Percentiles rank a stretch among this genome's conserved stretches.
phyloP scores from a whole-genome alignment of 2,797 vertebrate species.

The Propithecus perrieri region DNA sequence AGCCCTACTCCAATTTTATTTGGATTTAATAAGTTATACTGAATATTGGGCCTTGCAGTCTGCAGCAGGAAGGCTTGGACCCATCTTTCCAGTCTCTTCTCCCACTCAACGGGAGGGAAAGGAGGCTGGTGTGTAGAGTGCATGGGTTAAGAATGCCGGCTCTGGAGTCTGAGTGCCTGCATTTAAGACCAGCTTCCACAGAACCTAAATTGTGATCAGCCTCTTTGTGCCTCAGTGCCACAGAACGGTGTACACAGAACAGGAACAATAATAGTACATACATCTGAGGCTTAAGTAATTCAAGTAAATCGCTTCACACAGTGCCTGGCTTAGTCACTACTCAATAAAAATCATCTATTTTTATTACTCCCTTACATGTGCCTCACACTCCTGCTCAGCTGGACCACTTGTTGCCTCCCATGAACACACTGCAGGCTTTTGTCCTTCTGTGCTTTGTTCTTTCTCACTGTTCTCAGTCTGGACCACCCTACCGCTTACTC shows the following conservation, averaged over 20 bases:
- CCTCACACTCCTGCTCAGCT: background rate
- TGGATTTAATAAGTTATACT: background rate
- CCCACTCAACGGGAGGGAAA: background rate
- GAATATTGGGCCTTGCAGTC: background rate
- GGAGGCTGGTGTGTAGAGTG: accelerated
- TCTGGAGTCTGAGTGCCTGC: background rate
- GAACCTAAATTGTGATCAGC: background rate
- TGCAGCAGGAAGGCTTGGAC: background rate
- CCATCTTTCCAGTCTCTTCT: background rate
- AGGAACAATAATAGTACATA: background rate
- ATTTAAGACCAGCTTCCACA: background rate
- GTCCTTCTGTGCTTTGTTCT: background rate
- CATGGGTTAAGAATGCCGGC: background rate
- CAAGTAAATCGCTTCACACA: background rate
- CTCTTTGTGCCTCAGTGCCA: background rate
- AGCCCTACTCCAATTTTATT: background rate
- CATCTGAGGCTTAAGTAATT: background rate
- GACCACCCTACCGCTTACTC: background rate
- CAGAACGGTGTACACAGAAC: background rate
- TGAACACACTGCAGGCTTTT: background rate
- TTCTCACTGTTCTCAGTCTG: background rate
- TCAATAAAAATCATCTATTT: background rate
- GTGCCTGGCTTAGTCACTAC: background rate
- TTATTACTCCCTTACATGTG: background rate
- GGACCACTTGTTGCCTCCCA: background rate